Evolutionary conservation across 1,140 invertebrate genomes (phyloP).

Genomic region (Drosophila bocki): DNA sequence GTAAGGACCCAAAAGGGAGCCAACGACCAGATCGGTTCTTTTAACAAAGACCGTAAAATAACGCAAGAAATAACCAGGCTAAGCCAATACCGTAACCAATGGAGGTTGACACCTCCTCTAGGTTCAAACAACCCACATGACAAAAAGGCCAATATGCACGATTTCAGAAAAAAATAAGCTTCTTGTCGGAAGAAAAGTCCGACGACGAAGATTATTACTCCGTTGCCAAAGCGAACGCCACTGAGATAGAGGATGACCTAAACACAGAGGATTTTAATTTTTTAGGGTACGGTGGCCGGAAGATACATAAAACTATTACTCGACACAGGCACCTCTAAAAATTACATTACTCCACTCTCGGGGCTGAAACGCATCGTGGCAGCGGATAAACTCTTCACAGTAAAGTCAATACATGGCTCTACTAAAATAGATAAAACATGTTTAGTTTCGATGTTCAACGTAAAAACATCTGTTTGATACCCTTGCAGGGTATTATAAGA

Average conservation of each 20-base stretch:
- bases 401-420: background rate
- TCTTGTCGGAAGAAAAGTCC: background rate
- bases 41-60: background rate
- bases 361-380: slow-evolving; percentile 8
- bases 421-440: background rate
- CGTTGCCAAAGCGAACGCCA: background rate
- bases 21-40: background rate
- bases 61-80: too few relatives aligned
- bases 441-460: too few relatives aligned
- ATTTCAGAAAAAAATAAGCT: background rate
- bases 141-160: background rate
- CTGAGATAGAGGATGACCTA: background rate
- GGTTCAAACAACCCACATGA: background rate
- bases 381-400: background rate
- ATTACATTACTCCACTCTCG: slow-evolving; percentile 1
- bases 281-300: background rate
- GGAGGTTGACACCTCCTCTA: background rate
- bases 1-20: too few relatives aligned
- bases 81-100: background rate
- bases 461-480: too few relatives aligned
- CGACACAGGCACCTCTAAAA: background rate
- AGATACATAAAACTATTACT: background rate
- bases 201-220: background rate
- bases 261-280: background rate
- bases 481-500: too few relatives aligned